These are phyloP conservation scores for Lathronympha strigana DNA, from an alignment of 2,888 invertebrate species.

Conservation along the genomic window DNA sequence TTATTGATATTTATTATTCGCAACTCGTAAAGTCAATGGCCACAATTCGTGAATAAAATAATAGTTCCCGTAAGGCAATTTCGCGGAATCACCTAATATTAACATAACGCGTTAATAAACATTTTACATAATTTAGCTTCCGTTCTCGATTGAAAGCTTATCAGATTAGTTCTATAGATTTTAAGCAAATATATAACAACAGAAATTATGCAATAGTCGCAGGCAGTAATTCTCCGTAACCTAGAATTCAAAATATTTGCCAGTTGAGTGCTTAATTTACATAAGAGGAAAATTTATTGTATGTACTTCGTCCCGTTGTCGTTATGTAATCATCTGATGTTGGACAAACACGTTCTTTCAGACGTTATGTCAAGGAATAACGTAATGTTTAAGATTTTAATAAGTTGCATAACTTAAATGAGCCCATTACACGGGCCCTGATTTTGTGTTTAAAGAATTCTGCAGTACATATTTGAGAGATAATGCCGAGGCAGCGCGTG, in stretches of 20 bases:
- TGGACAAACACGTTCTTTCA: constrained; percentile 46
- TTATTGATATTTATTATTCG: constrained; percentile 38
- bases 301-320: constrained; percentile 36
- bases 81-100: constrained; percentile 43
- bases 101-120: constrained; percentile 47
- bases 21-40: constrained; percentile 52
- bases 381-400: constrained; percentile 43
- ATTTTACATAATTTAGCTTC: constrained; percentile 50
- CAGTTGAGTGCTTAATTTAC: constrained; percentile 36
- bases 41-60: constrained; percentile 47
- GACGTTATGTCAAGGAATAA: constrained; percentile 41
- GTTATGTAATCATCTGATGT: constrained; percentile 45
- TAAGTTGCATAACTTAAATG: constrained; percentile 42
- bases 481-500: constrained; percentile 26
- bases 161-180: constrained; percentile 34
- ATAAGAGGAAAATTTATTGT: constrained; percentile 40
- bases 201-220: constrained; percentile 40
- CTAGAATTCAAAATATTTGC: constrained; percentile 39
- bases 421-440: constrained; percentile 34
- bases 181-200: constrained; percentile 39
- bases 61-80: constrained; percentile 40
- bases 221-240: constrained; percentile 39
- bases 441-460: constrained; percentile 40
- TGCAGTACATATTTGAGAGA: constrained; percentile 36
- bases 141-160: constrained; percentile 42